These are phyloP conservation scores for Acrobasis suavella DNA, from an alignment of 2,888 invertebrate species.

Conservation along the genomic window DNA sequence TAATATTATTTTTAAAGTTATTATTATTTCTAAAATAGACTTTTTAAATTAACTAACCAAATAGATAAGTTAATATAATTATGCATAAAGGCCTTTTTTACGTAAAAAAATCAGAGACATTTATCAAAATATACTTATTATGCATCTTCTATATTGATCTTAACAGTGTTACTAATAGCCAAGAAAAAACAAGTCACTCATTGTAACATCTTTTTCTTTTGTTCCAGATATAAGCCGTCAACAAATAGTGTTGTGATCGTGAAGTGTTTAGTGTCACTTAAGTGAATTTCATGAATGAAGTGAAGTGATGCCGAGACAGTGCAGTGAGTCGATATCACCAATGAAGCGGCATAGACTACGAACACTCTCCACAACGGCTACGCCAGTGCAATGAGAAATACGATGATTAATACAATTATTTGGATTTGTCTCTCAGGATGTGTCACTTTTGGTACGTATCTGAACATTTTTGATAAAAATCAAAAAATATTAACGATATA, in stretches of 20 bases:
- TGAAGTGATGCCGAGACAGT: constrained; percentile 52
- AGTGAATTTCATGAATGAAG: constrained; percentile 39
- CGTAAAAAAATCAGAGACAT: too few species aligned
- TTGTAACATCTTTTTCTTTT: constrained; percentile 26
- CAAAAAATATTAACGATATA: too few species aligned
- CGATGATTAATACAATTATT: constrained; percentile 47
- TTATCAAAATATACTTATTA: too few species aligned
- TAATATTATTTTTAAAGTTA: too few species aligned
- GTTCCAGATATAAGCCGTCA: constrained; percentile 40
- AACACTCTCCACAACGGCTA: constrained; percentile 33
- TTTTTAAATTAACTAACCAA: too few species aligned
- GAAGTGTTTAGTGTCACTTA: constrained; percentile 9
- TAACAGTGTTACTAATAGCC: too few species aligned
- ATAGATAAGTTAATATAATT: too few species aligned
- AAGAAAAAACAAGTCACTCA: too few species aligned
- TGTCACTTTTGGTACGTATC: constrained; percentile 51
- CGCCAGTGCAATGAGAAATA: constrained; percentile 55
- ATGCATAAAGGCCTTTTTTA: too few species aligned
- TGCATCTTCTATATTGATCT: too few species aligned
- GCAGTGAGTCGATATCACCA: constrained; percentile 54
- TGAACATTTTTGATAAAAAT: too few species aligned
- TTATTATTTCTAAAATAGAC: too few species aligned
- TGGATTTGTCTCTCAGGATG: constrained; percentile 59
- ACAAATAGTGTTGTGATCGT: constrained; percentile 4
- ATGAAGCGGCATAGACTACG: constrained; percentile 69